Base-by-base conservation (phyloP, 2,113 vertebrate species). In the Amphilophus citrinellus region DNA sequence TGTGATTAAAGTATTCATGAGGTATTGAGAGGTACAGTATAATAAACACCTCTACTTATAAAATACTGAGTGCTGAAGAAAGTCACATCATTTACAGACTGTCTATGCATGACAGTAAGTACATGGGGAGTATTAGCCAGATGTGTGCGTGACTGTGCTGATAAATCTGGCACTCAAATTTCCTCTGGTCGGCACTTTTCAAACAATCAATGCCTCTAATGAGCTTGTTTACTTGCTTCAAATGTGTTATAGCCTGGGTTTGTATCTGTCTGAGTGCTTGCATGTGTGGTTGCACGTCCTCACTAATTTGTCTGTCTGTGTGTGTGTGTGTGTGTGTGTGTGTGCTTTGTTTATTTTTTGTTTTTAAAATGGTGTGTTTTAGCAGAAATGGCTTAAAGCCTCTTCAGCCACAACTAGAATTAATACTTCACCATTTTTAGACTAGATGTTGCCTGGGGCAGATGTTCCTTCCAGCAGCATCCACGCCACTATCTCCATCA, bases 211-310 rank as follows among this genome's bases (percentile, higher is more conserved):
- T 90, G 86, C 57, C 27, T 53, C 75, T 93, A 91, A 93, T 91
- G 88, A 90, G 87, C 86, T 93, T 92, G 90, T 95, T 93, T 93
- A 92, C 91, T 87, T 81, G 84, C 44, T 80, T 80, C 65, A 61
- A 58, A 86, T 79, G 86, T 90, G 89, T 90, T 87, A 83, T 30
- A 84, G 62, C 24, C 71, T 24, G 3, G 6, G 24, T 77, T 75
- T 76, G 76, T 76, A 57, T 84, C 57, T 84, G 81, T 76, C 53
- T 83, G 78, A 84, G 77, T 61, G 76, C 44, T 63, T 42, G 83
- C 71, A 62, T 84, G 79, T 84, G 86, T 60, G 57, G 57, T 62
- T 81, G 71, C 5, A n/a, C 76, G 61, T 91, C 57, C 14, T 80
- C 9, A 8, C 22, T 58, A 60, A 71, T 79, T 60, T 79, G 68